Evolutionary conservation across 2,888 invertebrate species (phyloP).

Genomic region (Melitaea athalia): DNA sequence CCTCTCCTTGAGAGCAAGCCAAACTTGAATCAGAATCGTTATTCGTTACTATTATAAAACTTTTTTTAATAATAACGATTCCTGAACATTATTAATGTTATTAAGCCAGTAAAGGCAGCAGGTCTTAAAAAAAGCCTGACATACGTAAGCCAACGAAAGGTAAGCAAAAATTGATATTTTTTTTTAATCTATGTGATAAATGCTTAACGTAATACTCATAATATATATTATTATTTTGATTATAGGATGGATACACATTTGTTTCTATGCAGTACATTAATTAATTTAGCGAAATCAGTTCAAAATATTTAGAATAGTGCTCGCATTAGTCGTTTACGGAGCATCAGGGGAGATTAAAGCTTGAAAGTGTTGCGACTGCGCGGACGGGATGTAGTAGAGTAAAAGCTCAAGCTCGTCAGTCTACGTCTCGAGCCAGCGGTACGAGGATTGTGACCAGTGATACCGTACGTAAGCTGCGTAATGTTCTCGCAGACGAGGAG

Average conservation of each 20-base stretch:
- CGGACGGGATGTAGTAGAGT: slow-evolving; percentile 60
- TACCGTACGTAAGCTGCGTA: slow-evolving; percentile 53
- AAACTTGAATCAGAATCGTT: no score
- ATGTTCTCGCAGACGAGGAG: slow-evolving; percentile 66
- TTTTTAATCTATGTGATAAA: no score
- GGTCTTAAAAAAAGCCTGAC: no score
- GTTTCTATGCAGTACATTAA: neutral
- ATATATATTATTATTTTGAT: no score
- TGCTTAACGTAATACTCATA: no score
- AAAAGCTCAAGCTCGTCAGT: slow-evolving; percentile 58
- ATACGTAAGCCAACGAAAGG: no score
- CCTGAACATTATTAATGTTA: no score
- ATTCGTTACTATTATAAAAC: no score
- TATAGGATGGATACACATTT: neutral
- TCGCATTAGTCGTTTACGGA: slow-evolving; percentile 39
- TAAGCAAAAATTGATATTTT: no score
- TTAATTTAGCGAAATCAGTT: slow-evolving; percentile 4
- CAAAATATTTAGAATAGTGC: slow-evolving; percentile 29
- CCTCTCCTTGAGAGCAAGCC: no score
- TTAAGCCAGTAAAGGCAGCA: no score
- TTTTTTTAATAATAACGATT: no score
- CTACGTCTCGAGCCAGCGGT: slow-evolving; percentile 44
- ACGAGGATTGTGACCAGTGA: slow-evolving; percentile 38
- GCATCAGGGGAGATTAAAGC: slow-evolving; percentile 43
- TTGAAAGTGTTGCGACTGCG: slow-evolving; percentile 67